phyloP scores from a whole-genome alignment of 2,888 invertebrate species.

The Phytoseiulus persimilis region DNA sequence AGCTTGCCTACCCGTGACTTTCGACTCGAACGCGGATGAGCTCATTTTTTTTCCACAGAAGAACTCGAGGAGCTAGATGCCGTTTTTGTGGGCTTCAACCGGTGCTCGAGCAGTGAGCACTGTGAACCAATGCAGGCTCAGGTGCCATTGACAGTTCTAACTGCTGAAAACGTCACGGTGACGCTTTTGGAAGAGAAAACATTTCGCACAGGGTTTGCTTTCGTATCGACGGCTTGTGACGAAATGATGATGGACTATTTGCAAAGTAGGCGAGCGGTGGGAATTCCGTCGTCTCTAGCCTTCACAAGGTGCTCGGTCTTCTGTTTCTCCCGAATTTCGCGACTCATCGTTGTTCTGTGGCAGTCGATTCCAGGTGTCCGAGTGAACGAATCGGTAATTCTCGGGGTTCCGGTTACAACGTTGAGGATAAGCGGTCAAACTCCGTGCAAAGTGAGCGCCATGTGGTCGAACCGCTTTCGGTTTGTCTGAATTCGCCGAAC shows the following conservation, averaged over 20 bases:
- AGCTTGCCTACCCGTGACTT: too few species aligned
- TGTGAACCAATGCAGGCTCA: neutral
- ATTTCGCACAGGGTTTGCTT: neutral
- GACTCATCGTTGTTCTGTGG: neutral
- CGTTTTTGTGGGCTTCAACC: too few species aligned
- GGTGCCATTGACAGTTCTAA: neutral
- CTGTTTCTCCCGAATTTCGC: slow-evolving; percentile 5
- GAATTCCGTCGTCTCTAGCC: neutral
- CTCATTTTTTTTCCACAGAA: too few species aligned
- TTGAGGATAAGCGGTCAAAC: too few species aligned
- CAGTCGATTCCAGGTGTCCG: neutral
- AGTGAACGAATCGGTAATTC: too few species aligned
- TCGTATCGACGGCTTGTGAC: neutral
- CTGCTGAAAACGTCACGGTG: neutral
- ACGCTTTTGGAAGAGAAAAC: neutral
- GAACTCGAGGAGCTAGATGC: too few species aligned
- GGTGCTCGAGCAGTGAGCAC: neutral
- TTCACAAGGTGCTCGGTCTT: slow-evolving; percentile 5
- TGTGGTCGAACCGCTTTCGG: neutral
- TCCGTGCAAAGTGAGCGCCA: neutral
- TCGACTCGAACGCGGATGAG: too few species aligned
- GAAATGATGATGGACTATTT: neutral
- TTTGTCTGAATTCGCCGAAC: neutral
- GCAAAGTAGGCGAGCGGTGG: neutral
- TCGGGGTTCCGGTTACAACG: too few species aligned